Conservation (phyloP, 2,888 invertebrate species). For the Parnassius glacialis region DNA sequence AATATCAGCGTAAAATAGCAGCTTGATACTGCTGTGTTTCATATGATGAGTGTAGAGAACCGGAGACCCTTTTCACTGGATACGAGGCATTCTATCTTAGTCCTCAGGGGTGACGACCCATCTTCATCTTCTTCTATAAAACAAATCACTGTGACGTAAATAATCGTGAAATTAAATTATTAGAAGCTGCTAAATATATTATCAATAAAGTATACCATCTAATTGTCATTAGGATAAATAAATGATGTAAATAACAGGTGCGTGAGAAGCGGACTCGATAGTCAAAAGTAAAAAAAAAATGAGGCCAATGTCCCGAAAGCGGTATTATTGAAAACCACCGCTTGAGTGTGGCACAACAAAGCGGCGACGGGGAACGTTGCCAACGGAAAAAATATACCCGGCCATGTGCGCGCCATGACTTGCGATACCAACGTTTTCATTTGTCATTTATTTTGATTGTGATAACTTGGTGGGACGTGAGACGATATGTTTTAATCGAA, state of each 20-base stretch:
- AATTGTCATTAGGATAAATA: slow-evolving; percentile 26
- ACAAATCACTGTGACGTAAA: no score
- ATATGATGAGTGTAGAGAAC: no score
- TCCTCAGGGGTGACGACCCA: no score
- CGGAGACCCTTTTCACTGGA: no score
- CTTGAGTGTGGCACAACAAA: slow-evolving; percentile 67
- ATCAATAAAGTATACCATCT: slow-evolving; percentile 5
- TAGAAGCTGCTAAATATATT: background rate
- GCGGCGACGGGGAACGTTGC: slow-evolving; percentile 63
- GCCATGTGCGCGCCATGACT: slow-evolving; percentile 59
- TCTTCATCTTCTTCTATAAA: no score
- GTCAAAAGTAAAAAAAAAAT: slow-evolving; percentile 51
- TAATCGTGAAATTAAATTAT: background rate
- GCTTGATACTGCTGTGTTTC: no score
- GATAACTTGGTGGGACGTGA: slow-evolving; percentile 65
- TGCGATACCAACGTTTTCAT: slow-evolving; percentile 75
- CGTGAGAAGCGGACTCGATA: slow-evolving; percentile 62
- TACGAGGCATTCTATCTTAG: no score
- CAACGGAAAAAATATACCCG: slow-evolving; percentile 55
- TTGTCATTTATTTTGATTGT: slow-evolving; percentile 82
- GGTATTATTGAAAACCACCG: slow-evolving; percentile 72
- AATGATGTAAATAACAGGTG: slow-evolving; percentile 60
- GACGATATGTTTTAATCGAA: slow-evolving; percentile 56
- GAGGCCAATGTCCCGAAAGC: slow-evolving; percentile 63
- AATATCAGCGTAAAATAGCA: no score